Evolutionary conservation across 1,140 invertebrate genomes (phyloP).

Genomic region (Himalopsyche phryganea): DNA sequence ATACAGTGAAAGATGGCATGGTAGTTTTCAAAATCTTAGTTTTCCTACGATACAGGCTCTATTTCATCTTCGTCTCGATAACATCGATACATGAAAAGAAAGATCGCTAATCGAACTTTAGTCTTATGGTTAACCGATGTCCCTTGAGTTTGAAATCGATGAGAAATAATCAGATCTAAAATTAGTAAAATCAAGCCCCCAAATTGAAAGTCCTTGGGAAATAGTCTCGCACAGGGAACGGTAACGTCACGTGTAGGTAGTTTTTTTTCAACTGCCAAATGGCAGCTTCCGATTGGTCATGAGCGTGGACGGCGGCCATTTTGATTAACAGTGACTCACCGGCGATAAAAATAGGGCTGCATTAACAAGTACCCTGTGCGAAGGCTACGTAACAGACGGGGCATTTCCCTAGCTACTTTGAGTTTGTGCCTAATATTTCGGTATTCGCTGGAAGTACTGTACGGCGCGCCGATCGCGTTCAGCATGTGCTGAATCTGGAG

Average conservation of each 20-base stretch:
- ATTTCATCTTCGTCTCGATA: no score
- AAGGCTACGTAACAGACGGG: slow-evolving; percentile 53
- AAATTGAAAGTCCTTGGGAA: slow-evolving; percentile 55
- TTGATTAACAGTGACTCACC: slow-evolving; percentile 54
- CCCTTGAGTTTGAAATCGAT: no score
- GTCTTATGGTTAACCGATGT: no score
- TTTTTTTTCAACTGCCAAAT: slow-evolving; percentile 43
- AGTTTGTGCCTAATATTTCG: slow-evolving; percentile 24
- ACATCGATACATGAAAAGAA: no score
- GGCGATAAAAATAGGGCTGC: slow-evolving; percentile 53
- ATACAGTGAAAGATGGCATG: slow-evolving; percentile 13
- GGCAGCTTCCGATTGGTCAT: slow-evolving; percentile 46
- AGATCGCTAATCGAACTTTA: no score
- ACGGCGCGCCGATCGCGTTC: slow-evolving; percentile 12
- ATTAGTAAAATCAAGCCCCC: slow-evolving; percentile 24
- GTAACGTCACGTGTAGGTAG: slow-evolving; percentile 50
- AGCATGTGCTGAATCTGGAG: not conserved
- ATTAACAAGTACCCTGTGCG: slow-evolving; percentile 49
- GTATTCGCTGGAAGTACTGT: slow-evolving; percentile 18
- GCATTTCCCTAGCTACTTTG: slow-evolving; percentile 47
- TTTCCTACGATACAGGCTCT: slow-evolving; percentile 6
- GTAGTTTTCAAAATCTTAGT: slow-evolving; percentile 19
- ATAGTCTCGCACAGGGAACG: slow-evolving; percentile 52
- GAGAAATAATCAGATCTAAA: slow-evolving; percentile 11
- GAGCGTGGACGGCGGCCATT: slow-evolving; percentile 52